Evolutionary conservation across 2,113 vertebrate species (phyloP).

Genomic region (Lonchura striata): DNA sequence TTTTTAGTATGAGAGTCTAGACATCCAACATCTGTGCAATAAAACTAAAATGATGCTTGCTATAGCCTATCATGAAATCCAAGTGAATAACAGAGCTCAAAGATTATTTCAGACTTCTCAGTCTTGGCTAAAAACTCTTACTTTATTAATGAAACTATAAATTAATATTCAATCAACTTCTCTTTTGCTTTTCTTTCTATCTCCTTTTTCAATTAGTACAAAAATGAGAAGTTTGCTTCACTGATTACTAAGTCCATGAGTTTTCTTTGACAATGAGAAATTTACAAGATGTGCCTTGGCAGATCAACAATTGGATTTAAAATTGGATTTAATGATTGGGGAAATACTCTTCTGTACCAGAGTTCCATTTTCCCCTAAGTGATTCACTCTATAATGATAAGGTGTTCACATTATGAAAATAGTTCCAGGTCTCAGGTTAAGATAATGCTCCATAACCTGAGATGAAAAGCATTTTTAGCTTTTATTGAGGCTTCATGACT

Average conservation of each 20-base stretch:
- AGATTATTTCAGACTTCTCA: background rate
- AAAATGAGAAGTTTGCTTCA: background rate
- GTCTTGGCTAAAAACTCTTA: background rate
- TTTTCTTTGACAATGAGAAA: background rate
- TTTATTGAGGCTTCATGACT: background rate
- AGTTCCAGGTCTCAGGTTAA: background rate
- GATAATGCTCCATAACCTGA: background rate
- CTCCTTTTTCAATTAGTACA: background rate
- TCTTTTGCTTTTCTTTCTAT: background rate
- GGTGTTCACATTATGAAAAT: background rate
- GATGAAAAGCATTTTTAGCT: background rate
- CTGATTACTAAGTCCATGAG: background rate
- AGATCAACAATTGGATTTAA: background rate
- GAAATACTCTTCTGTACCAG: background rate
- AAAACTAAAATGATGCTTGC: conserved; percentile 5
- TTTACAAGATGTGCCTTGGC: background rate
- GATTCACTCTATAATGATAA: background rate
- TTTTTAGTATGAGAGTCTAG: background rate
- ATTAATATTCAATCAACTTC: background rate
- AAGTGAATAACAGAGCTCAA: background rate
- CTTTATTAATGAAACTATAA: background rate
- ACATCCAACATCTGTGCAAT: background rate
- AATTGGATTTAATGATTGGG: background rate
- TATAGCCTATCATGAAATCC: background rate
- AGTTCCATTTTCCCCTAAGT: background rate